Evolutionary conservation across 1,140 invertebrate genomes (phyloP).

Genomic region (Armadillidium nasatum): DNA sequence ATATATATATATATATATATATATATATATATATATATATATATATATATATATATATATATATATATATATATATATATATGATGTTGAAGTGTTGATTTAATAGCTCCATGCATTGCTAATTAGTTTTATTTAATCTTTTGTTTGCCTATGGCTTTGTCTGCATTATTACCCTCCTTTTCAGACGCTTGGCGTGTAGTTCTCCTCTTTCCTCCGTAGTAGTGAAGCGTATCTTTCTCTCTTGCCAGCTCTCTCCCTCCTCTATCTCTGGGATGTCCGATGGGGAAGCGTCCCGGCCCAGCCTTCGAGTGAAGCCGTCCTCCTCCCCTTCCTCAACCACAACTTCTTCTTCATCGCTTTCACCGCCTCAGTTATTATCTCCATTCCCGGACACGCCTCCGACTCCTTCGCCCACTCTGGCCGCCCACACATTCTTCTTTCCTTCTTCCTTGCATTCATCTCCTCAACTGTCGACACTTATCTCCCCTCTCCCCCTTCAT

Average conservation of each 20-base stretch:
- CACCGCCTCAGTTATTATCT: too few relatives aligned
- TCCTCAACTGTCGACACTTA: conserved; percentile 43
- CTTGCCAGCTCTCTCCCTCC: conserved; percentile 39
- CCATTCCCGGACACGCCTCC: conserved; percentile 29
- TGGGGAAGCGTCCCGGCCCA: conserved; percentile 21
- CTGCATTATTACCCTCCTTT: conserved; percentile 36
- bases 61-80: too few relatives aligned
- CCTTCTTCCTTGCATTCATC: conserved; percentile 19
- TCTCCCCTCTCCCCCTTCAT: conserved; percentile 48
- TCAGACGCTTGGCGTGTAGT: conserved; percentile 41
- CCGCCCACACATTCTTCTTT: conserved; percentile 29
- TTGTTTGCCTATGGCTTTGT: conserved; percentile 25
- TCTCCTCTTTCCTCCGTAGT: conserved; percentile 29
- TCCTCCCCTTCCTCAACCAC: conserved; percentile 29
- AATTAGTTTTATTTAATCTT: not conserved
- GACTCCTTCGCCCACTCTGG: conserved; percentile 32
- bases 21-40: too few relatives aligned
- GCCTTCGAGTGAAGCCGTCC: conserved; percentile 33
- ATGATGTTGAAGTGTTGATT: too few relatives aligned
- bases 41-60: too few relatives aligned
- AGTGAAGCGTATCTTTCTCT: conserved; percentile 36
- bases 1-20: too few relatives aligned
- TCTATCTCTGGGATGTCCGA: conserved; percentile 27
- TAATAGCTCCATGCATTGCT: too few relatives aligned
- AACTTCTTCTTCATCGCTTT: not conserved